Percentiles rank a stretch among this genome's conserved stretches.
phyloP scores from a whole-genome alignment of 1,140 invertebrate genomes.

The Aphaenogaster ashmeadi region DNA sequence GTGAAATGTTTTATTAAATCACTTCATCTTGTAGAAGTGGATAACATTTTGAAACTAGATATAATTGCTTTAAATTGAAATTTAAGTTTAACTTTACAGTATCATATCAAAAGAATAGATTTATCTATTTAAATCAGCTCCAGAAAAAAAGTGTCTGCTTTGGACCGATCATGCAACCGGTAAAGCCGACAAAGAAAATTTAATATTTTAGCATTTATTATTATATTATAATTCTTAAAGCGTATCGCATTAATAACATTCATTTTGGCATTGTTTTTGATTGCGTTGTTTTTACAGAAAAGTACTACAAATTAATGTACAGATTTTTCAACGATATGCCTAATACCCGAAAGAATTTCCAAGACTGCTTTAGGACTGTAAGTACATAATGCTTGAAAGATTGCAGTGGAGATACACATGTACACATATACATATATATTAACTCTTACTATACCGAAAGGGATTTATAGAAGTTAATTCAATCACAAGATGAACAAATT shows the following conservation, averaged over 20 bases:
- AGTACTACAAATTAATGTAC: constrained; percentile 73
- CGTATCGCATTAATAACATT: constrained; percentile 16
- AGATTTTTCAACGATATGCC: constrained; percentile 65
- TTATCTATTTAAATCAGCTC: constrained; percentile 66
- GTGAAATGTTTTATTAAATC: not conserved
- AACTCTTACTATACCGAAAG: constrained; percentile 64
- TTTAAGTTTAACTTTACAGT: constrained; percentile 15
- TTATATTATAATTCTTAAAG: constrained; percentile 18
- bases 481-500: constrained; percentile 57
- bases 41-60: constrained; percentile 2
- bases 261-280: constrained; percentile 5
- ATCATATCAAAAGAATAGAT: constrained; percentile 38
- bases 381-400: constrained; percentile 69
- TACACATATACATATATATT: constrained; percentile 75
- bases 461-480: constrained; percentile 59
- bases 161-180: constrained; percentile 51
- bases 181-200: constrained; percentile 56
- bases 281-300: constrained; percentile 46
- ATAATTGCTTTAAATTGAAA: constrained; percentile 21
- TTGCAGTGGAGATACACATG: constrained; percentile 63
- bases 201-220: constrained; percentile 10
- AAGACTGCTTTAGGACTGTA: constrained; percentile 75
- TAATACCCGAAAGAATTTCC: constrained; percentile 70
- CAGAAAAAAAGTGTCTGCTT: constrained; percentile 66
- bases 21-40: constrained; percentile 15